Percentiles rank a stretch among this genome's conserved stretches.
phyloP scores from a whole-genome alignment of 1,140 invertebrate species.

The Sesamia nonagrioides region DNA sequence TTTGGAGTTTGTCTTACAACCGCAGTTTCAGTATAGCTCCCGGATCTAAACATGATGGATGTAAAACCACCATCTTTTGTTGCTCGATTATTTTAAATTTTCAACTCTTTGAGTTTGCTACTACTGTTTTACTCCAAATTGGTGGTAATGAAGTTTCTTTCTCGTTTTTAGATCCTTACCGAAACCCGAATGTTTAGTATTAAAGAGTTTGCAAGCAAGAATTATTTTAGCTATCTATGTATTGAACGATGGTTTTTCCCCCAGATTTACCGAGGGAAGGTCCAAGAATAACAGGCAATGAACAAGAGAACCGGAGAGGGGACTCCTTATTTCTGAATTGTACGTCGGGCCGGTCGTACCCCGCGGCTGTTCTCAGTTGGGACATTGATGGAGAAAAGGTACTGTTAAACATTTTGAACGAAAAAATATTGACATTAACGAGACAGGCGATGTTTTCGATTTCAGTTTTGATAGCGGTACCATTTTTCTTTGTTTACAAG shows the following conservation, averaged over 20 bases:
- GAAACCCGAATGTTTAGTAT: background rate
- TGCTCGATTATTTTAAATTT: conserved; percentile 15
- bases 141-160: background rate
- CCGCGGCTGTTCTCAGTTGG: conserved; percentile 92
- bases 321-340: conserved; percentile 94
- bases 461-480: conserved; percentile 24
- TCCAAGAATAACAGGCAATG: conserved; percentile 93
- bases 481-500: background rate
- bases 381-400: conserved; percentile 94
- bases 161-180: conserved; percentile 3
- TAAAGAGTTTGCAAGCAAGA: background rate
- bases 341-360: conserved; percentile 93
- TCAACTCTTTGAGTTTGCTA: background rate
- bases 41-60: conserved; percentile 12
- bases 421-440: conserved; percentile 36
- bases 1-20: conserved; percentile 48
- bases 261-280: conserved; percentile 92
- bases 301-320: conserved; percentile 92
- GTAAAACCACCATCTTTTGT: conserved; percentile 1
- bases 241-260: conserved; percentile 37
- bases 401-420: conserved; percentile 60
- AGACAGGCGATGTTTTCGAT: conserved; percentile 35
- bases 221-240: background rate
- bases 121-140: background rate
- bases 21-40: conserved; percentile 14